A percentile compares a stretch with the other conserved stretches of the same genome.
Conservation (phyloP, 2,888 invertebrate genomes). For the Gymnocheta viridis region DNA sequence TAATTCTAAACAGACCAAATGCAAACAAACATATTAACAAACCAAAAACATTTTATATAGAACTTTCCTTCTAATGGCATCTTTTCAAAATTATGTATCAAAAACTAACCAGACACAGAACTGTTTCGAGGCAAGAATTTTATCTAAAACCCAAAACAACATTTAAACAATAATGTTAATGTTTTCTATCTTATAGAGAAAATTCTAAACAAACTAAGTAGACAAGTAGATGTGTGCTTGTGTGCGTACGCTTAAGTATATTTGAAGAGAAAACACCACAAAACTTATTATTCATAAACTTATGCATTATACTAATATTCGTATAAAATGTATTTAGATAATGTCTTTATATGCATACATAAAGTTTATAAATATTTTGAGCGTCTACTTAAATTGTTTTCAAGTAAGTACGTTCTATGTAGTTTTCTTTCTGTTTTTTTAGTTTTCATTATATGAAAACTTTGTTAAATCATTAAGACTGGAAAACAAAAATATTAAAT, state of each 20-base stretch:
- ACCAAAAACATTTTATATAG: conserved; percentile 3
- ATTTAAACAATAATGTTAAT: conserved; percentile 62
- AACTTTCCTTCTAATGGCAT: neutral
- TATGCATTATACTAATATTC: conserved; percentile 61
- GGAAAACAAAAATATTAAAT: conserved; percentile 54
- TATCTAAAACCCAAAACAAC: conserved; percentile 58
- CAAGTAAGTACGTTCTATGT: conserved; percentile 1
- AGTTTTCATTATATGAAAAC: conserved; percentile 15
- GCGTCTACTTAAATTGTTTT: conserved; percentile 35
- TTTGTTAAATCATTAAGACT: conserved; percentile 66
- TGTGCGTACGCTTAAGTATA: neutral
- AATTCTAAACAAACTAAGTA: neutral
- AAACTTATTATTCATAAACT: conserved; percentile 70
- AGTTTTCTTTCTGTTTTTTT: neutral
- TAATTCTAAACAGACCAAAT: neutral
- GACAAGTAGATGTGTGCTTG: neutral
- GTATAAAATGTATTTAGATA: conserved; percentile 57
- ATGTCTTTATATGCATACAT: conserved; percentile 39
- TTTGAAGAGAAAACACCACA: conserved; percentile 12
- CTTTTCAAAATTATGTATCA: neutral
- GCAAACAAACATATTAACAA: conserved; percentile 1
- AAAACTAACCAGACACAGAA: conserved; percentile 64
- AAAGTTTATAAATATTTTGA: conserved; percentile 10
- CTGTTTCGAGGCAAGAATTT: conserved; percentile 33
- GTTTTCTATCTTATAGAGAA: conserved; percentile 22